A percentile compares a stretch with the other conserved stretches of the same genome.
Conservation (phyloP, 2,888 invertebrate genomes). For the Tipula lateralis region DNA sequence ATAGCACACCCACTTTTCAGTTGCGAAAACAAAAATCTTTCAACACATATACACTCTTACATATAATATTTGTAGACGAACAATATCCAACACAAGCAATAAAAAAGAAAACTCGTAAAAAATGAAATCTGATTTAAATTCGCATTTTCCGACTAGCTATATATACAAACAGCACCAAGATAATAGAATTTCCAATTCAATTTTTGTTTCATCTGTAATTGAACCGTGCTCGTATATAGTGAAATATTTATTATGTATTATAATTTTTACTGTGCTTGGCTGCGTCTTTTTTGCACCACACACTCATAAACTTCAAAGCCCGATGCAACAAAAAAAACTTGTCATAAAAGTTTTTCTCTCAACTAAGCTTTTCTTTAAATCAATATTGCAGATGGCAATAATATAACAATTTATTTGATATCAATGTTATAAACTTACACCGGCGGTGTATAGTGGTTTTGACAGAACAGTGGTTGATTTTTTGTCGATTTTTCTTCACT, state of each 20-base stretch:
- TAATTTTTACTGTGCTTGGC: background rate
- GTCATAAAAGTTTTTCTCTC: background rate
- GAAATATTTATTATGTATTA: background rate
- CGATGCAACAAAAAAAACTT: background rate
- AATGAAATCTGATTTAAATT: background rate
- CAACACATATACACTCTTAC: background rate
- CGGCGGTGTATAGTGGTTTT: background rate
- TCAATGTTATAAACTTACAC: background rate
- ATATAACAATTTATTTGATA: background rate
- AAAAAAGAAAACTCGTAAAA: background rate
- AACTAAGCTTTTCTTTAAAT: background rate
- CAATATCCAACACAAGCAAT: background rate
- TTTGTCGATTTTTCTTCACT: background rate
- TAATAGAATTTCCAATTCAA: constrained; percentile 13
- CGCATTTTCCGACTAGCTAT: background rate
- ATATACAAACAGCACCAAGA: background rate
- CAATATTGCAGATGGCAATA: background rate
- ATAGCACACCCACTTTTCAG: constrained; percentile 11
- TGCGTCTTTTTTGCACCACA: background rate
- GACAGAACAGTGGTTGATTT: background rate
- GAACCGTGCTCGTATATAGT: background rate
- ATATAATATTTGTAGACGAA: background rate
- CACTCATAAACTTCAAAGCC: background rate
- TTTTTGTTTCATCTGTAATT: constrained; percentile 14
- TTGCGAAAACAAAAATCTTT: background rate